These are phyloP conservation scores for Pandemis heparana DNA, from an alignment of 2,888 invertebrate species.

Conservation along the genomic window DNA sequence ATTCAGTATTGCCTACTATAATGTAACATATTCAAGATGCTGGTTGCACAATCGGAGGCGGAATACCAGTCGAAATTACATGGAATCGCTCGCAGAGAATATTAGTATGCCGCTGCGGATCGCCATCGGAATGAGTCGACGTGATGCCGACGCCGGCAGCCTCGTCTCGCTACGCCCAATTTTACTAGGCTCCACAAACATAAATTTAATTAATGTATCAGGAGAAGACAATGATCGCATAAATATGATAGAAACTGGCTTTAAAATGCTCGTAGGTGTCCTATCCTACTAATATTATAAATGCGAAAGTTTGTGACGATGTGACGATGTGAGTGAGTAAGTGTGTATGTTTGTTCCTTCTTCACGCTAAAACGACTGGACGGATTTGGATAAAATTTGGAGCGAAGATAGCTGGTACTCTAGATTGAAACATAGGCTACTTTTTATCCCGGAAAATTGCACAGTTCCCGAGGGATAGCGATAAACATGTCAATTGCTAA, in stretches of 20 bases:
- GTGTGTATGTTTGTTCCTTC: too few species aligned
- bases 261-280: neutral
- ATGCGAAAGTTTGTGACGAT: too few species aligned
- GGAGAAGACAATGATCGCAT: neutral
- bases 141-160: slow-evolving; percentile 68
- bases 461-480: too few species aligned
- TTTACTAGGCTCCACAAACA: slow-evolving; percentile 67
- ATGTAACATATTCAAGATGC: slow-evolving; percentile 80
- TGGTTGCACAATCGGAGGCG: slow-evolving; percentile 70
- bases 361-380: too few species aligned
- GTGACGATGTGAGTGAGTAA: too few species aligned
- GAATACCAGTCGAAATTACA: slow-evolving; percentile 76
- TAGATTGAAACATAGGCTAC: too few species aligned
- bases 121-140: slow-evolving; percentile 80
- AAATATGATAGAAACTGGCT: neutral
- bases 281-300: too few species aligned
- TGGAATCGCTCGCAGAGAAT: slow-evolving; percentile 74
- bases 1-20: slow-evolving; percentile 52
- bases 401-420: too few species aligned
- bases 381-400: too few species aligned
- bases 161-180: slow-evolving; percentile 68
- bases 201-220: slow-evolving; percentile 1
- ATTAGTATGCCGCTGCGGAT: slow-evolving; percentile 81
- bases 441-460: too few species aligned
- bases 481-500: too few species aligned